These are phyloP conservation scores for Amia ocellicauda DNA, from an alignment of 2,113 vertebrate genomes.

Conservation along the genomic window DNA sequence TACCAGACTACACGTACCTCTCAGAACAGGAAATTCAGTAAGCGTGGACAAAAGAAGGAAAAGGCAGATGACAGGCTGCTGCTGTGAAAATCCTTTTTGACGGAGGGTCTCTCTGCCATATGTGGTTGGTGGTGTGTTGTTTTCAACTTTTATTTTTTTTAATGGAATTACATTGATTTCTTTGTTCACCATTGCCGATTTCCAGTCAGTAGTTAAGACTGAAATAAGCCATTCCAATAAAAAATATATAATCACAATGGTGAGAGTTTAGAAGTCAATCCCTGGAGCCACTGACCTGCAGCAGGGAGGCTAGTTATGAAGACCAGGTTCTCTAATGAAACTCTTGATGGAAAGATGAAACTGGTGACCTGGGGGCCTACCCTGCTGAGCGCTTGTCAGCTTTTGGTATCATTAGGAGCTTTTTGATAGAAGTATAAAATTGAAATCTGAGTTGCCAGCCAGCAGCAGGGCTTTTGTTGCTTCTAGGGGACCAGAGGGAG, in stretches of 20 bases:
- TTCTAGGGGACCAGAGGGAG: slow-evolving; percentile 40
- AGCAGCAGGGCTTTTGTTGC: slow-evolving; percentile 43
- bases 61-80: no score
- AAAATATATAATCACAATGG: slow-evolving; percentile 46
- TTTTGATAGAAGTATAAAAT: slow-evolving; percentile 39
- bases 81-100: no score
- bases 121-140: no score
- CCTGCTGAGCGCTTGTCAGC: slow-evolving; percentile 32
- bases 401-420: slow-evolving; percentile 40
- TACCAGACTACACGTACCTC: no score
- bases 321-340: slow-evolving; percentile 49
- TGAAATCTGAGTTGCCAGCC: slow-evolving; percentile 25
- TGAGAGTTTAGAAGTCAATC: slow-evolving; percentile 47
- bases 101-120: no score
- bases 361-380: slow-evolving; percentile 41
- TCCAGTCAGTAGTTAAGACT: no score
- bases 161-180: no score
- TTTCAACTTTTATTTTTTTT: no score
- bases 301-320: slow-evolving; percentile 42
- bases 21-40: no score
- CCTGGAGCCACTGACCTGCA: slow-evolving; percentile 37
- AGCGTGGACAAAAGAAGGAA: no score
- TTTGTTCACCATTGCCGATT: no score
- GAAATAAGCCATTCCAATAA: no score
- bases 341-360: slow-evolving; percentile 35